A percentile compares a stretch with the other conserved stretches of the same genome.
phyloP scores from a whole-genome alignment of 2,113 vertebrate species.

The Maccullochella peelii region DNA sequence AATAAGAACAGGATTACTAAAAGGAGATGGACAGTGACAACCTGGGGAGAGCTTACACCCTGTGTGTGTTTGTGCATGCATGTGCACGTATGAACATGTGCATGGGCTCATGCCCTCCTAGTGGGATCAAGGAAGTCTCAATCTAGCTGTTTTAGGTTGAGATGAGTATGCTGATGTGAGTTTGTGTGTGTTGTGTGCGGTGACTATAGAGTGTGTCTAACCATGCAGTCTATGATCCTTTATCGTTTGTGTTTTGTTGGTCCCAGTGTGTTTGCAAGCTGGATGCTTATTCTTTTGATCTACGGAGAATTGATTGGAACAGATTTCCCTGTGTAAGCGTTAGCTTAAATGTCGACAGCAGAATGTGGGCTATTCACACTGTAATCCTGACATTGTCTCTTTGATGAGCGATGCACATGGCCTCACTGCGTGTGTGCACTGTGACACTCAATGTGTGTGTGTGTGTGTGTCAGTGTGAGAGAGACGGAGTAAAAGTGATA shows the following conservation, averaged over 20 bases:
- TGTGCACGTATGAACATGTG: neutral
- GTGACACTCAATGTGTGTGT: neutral
- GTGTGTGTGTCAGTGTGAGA: neutral
- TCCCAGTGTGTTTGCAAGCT: neutral
- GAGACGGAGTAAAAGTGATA: neutral
- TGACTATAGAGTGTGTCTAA: neutral
- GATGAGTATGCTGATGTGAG: neutral
- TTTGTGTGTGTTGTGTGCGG: neutral
- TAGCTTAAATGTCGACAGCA: constrained; percentile 52
- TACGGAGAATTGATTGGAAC: constrained; percentile 41
- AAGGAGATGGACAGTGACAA: constrained; percentile 44
- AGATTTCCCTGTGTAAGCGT: constrained; percentile 58
- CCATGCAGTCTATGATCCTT: neutral
- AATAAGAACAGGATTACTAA: constrained; percentile 50
- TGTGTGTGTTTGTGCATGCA: constrained; percentile 7
- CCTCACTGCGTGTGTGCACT: neutral
- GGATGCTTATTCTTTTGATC: constrained; percentile 28
- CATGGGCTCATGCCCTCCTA: neutral
- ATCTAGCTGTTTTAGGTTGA: neutral
- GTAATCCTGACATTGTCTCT: constrained; percentile 67
- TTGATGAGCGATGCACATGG: constrained; percentile 16
- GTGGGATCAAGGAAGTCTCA: constrained; percentile 29
- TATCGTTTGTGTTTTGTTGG: neutral
- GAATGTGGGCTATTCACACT: constrained; percentile 54
- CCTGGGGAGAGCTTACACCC: constrained; percentile 13